Base-by-base conservation (phyloP, 1,140 invertebrate genomes). In the Theocolax elegans region DNA sequence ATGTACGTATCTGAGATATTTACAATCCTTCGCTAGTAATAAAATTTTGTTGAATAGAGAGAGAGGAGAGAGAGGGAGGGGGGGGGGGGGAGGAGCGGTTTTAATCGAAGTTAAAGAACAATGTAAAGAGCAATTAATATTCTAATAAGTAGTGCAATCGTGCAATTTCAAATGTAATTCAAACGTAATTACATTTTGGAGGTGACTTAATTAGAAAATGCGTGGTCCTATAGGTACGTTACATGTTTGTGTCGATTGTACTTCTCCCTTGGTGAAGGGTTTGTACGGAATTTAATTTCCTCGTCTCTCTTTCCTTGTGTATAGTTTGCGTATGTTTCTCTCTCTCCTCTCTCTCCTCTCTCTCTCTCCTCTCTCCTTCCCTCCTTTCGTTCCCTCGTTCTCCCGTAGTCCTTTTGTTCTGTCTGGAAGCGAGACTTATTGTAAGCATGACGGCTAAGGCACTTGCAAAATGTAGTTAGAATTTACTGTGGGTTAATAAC, bases 381-480 rank as follows among this genome's bases (percentile, higher is more conserved):
- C n/a, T n/a, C n/a, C n/a, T n/a, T 51, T 49, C 17, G 25, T 67
- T 60, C 44, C 12, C 27, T 60, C 46, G 1, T 59, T 60, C 23
- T 31, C 23, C 13, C 40, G 42, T 46, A 15, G 2, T 38, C 31
- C 29, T 53, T 60, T 53, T 68, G 46, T 60, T 60, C 46, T 42
- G 48, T 17, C 35, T 60, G 13, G 4, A 53, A 53, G 27, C 35
- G 31, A 67, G 54, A 67, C 56, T 60, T 67, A 67, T 59, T 60
- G 46, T 60, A 68, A 53, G 38, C 27, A 49, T 51, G 19, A 42
- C 54, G 19, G 44, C 42, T 48, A 4, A 13, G 40, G 40, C 27
- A 66, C 64, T 58, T 48, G 53, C 42, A 66, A 35, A 67, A 58
- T 58, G 13, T 17, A 67, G 40, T 58, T 67, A 67, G 12, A 58